phyloP scores from a whole-genome alignment of 1,140 invertebrate species.

The Saccostrea cuccullata region DNA sequence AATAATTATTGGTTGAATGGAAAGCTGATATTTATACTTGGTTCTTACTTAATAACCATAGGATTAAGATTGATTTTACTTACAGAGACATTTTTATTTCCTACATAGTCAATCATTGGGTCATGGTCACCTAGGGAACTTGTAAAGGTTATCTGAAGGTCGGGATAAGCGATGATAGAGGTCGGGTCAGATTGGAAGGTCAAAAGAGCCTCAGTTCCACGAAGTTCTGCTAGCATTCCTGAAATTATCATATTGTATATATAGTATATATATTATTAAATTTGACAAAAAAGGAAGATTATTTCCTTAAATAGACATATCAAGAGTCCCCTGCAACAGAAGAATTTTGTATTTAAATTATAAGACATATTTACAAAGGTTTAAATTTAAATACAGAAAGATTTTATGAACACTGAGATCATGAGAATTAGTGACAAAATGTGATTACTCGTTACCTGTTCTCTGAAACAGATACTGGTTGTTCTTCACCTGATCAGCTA shows the following conservation, averaged over 20 bases:
- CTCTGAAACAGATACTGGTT: constrained; percentile 59
- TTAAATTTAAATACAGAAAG: no score
- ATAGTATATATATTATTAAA: neutral
- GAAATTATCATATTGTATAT: neutral
- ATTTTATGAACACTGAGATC: no score
- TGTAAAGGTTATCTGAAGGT: constrained; percentile 45
- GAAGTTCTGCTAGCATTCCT: constrained; percentile 45
- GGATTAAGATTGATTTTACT: neutral
- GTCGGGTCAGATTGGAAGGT: neutral
- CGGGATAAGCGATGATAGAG: constrained; percentile 5
- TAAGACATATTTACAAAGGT: no score
- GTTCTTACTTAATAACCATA: no score
- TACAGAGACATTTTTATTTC: constrained; percentile 21
- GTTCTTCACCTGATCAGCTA: constrained; percentile 40
- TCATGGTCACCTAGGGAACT: constrained; percentile 47
- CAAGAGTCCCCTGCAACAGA: no score
- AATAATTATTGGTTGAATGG: no score
- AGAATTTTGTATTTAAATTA: no score
- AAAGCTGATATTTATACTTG: no score
- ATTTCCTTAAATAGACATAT: no score
- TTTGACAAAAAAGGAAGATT: no score
- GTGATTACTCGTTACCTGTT: constrained; percentile 50
- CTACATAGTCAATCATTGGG: constrained; percentile 2
- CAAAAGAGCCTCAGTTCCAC: constrained; percentile 47
- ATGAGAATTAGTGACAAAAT: no score